Conservation (phyloP, 2,797 vertebrate genomes). For the Okamejei kenojei region DNA sequence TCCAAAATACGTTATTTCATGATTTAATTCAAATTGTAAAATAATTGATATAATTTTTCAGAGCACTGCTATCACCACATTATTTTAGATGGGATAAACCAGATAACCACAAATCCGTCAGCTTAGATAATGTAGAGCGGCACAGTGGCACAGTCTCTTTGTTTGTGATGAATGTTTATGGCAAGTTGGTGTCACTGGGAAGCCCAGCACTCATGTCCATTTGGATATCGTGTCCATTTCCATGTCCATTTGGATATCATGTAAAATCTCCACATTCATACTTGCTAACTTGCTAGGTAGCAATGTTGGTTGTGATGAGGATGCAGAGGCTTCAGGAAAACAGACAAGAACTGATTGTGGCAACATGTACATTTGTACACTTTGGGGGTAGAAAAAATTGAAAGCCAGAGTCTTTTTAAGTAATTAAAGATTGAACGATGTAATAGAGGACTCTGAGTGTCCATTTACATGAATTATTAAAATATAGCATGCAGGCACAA, state of each 20-base stretch:
- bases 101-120: background rate
- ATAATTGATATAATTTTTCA: too few relatives aligned
- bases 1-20: background rate
- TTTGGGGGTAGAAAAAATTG: too few relatives aligned
- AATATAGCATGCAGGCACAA: too few relatives aligned
- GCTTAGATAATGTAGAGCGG: background rate
- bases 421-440: too few relatives aligned
- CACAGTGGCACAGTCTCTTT: too few relatives aligned
- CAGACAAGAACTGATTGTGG: background rate
- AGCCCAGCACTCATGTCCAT: too few relatives aligned
- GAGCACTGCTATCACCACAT: background rate
- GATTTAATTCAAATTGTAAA: background rate
- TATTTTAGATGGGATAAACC: background rate
- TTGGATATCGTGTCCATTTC: too few relatives aligned
- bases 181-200: too few relatives aligned
- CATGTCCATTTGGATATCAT: background rate
- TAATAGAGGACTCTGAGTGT: too few relatives aligned
- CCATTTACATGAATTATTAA: too few relatives aligned
- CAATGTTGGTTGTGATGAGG: background rate
- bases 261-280: background rate
- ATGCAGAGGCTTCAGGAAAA: background rate
- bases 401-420: too few relatives aligned
- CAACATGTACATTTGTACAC: background rate
- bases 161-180: too few relatives aligned
- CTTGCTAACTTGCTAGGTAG: background rate